Evolutionary conservation across 2,113 vertebrate species (phyloP).

Genomic region (Taxidea taxus): DNA sequence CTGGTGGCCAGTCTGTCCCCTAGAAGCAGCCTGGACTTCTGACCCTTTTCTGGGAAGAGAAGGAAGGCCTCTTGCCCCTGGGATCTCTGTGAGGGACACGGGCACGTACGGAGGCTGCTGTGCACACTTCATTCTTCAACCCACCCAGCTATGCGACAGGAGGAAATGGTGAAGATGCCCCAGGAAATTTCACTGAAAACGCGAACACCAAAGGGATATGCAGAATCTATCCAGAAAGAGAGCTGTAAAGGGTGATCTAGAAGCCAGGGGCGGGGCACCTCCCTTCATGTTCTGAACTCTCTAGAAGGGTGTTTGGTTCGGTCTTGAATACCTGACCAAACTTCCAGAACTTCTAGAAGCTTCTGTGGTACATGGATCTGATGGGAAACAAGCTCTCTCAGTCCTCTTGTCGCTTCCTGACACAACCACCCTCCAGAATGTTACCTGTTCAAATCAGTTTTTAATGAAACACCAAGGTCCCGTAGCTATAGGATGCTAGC

Average conservation of each 20-base stretch:
- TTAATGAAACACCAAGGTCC: neutral
- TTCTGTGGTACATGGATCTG: neutral
- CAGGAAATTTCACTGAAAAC: neutral
- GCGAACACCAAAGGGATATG: rapidly evolving
- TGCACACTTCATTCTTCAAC: neutral
- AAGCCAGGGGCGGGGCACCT: neutral
- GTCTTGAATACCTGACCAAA: neutral
- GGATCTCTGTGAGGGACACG: neutral
- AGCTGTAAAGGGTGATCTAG: neutral
- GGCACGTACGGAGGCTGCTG: neutral
- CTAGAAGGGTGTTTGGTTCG: neutral
- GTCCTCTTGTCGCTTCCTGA: neutral
- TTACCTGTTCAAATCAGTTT: neutral
- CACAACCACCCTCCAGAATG: neutral
- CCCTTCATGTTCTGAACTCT: neutral
- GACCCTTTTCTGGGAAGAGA: neutral
- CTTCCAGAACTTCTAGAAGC: neutral
- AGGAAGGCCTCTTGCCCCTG: too few species aligned
- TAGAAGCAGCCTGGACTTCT: neutral
- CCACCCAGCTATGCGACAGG: neutral
- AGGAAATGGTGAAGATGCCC: rapidly evolving
- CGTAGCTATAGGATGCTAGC: neutral
- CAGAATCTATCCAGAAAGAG: neutral
- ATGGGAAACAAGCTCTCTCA: neutral
- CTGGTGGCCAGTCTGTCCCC: neutral